phyloP scores from a whole-genome alignment of 64 coral and sea anemone genomes.

The Porites lutea region DNA sequence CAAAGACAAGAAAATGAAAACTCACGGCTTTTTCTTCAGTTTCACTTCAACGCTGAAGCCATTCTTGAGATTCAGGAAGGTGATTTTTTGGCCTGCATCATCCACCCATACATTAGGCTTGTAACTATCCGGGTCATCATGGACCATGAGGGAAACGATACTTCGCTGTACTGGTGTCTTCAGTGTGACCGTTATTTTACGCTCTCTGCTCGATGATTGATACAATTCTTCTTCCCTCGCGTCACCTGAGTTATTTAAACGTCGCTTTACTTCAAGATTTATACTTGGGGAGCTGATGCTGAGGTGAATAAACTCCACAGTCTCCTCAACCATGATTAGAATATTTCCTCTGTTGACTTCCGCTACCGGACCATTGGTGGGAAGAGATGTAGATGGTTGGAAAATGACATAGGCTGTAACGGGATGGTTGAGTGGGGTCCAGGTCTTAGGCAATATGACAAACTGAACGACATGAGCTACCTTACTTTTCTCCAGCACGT shows the following conservation, averaged over 20 bases:
- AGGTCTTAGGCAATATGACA: background rate
- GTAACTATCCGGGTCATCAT: background rate
- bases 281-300: background rate
- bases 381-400: background rate
- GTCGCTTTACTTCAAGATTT: background rate
- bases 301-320: background rate
- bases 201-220: background rate
- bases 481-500: background rate
- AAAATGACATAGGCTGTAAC: constrained; percentile 4
- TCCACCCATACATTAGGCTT: background rate
- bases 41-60: too few species aligned
- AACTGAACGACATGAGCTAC: constrained; percentile 3
- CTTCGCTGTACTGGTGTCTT: background rate
- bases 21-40: too few species aligned
- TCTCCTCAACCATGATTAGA: constrained; percentile 11
- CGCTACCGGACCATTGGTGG: background rate
- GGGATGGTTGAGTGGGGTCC: background rate
- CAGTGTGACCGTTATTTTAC: background rate
- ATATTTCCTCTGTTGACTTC: background rate
- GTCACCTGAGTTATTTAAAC: background rate
- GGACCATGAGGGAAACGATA: background rate
- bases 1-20: too few species aligned
- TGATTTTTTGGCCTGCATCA: too few species aligned
- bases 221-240: background rate
- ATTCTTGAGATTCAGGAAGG: too few species aligned